These are phyloP conservation scores for Hypocryptadius cinnamomeus DNA, from an alignment of 2,113 vertebrate genomes.

Conservation along the genomic window DNA sequence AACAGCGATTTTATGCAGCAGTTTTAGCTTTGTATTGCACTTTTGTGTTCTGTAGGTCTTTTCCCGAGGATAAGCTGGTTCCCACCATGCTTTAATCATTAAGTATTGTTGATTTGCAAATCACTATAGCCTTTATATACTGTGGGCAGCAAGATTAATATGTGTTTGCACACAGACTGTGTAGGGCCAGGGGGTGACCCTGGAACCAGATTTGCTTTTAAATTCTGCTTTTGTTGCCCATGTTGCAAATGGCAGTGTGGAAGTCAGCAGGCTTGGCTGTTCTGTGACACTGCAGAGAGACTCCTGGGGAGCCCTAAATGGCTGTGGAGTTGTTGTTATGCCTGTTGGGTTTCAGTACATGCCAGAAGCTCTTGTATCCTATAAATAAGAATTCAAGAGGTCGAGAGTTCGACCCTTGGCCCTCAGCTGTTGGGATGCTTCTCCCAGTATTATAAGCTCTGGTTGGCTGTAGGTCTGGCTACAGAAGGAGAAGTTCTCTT, in stretches of 20 bases:
- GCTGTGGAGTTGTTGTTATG: neutral
- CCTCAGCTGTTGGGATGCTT: neutral
- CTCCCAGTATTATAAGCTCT: neutral
- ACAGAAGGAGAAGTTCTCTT: neutral
- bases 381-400: neutral
- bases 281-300: neutral
- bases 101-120: neutral
- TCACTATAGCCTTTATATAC: fast-evolving
- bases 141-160: neutral
- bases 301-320: neutral
- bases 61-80: neutral
- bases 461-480: neutral
- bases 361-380: neutral
- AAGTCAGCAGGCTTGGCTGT: neutral
- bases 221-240: neutral
- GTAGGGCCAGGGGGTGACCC: fast-evolving
- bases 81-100: neutral
- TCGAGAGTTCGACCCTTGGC: neutral
- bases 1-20: neutral
- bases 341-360: neutral
- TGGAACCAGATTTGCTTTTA: neutral
- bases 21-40: neutral
- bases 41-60: neutral
- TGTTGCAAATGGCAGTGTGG: neutral
- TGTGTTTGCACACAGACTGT: neutral